These are phyloP conservation scores for Eristalis pertinax DNA, from an alignment of 2,888 invertebrate species.

Conservation along the genomic window DNA sequence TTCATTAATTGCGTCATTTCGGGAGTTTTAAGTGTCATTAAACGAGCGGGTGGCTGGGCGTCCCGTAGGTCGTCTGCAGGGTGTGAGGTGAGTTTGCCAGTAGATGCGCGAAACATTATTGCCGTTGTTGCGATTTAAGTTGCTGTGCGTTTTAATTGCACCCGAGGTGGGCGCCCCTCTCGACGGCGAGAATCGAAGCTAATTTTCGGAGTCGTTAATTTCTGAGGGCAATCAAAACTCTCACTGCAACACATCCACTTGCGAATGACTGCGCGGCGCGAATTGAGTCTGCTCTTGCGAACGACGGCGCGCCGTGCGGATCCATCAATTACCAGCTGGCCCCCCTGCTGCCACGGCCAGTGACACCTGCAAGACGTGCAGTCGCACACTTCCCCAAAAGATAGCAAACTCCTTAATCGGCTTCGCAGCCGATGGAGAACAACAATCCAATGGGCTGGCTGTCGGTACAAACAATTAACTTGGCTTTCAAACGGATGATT, in stretches of 20 bases:
- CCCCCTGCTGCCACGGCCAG: too few species aligned
- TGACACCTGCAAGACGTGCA: conserved; percentile 21
- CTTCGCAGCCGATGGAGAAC: neutral
- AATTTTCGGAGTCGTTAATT: conserved; percentile 58
- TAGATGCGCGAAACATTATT: neutral
- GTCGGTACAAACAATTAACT: conserved; percentile 61
- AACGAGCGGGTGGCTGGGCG: neutral
- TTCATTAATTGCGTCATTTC: conserved; percentile 64
- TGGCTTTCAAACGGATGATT: conserved; percentile 61
- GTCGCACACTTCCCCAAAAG: neutral
- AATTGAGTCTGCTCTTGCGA: neutral
- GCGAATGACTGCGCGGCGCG: neutral
- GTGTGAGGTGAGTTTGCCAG: neutral
- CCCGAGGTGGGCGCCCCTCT: neutral
- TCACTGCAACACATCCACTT: conserved; percentile 22
- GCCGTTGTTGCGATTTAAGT: conserved; percentile 42
- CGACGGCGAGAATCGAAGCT: conserved; percentile 23
- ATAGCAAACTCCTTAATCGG: conserved; percentile 5
- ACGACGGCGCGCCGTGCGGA: neutral
- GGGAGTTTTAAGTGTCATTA: conserved; percentile 50
- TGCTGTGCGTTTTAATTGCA: conserved; percentile 29
- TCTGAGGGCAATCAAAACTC: conserved; percentile 27
- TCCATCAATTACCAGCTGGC: conserved; percentile 21
- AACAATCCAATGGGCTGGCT: conserved; percentile 22
- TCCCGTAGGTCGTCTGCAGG: too few species aligned